Evolutionary conservation across 2,113 vertebrate genomes (phyloP).

Genomic region (Gila orcuttii): DNA sequence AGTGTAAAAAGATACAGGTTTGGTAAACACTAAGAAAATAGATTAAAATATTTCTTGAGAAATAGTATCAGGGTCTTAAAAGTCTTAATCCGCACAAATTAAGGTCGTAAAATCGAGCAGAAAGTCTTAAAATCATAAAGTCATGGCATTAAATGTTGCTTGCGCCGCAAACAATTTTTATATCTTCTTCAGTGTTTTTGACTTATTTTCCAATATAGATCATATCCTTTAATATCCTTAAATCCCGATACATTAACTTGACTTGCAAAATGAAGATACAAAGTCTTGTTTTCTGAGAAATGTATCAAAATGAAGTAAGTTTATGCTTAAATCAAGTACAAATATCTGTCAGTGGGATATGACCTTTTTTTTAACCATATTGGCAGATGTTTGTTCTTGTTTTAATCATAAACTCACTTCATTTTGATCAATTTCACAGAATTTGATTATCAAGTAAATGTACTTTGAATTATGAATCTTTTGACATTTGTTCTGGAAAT

Average conservation of each 20-base stretch:
- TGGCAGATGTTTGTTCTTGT: neutral
- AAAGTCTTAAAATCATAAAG: neutral
- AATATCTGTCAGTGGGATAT: neutral
- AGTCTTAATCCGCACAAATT: neutral
- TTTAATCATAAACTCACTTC: neutral
- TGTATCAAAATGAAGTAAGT: neutral
- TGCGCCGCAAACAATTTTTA: neutral
- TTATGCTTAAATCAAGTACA: neutral
- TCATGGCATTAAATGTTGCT: neutral
- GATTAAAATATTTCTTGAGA: neutral
- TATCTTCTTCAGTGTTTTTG: neutral
- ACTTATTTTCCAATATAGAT: neutral
- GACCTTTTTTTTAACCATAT: neutral
- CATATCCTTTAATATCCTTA: neutral
- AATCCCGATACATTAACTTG: neutral
- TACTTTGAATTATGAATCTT: too few species aligned
- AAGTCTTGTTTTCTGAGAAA: neutral
- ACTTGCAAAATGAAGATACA: neutral
- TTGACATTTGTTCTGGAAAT: too few species aligned
- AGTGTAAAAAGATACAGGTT: neutral
- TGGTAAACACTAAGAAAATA: neutral
- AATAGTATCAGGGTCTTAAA: neutral
- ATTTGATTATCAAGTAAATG: neutral
- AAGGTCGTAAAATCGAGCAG: neutral
- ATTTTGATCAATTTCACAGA: neutral